Evolutionary conservation across 1,140 invertebrate genomes (phyloP), one percentile per base, ranked within the genome.

Genomic region (Ericerus pela): DNA sequence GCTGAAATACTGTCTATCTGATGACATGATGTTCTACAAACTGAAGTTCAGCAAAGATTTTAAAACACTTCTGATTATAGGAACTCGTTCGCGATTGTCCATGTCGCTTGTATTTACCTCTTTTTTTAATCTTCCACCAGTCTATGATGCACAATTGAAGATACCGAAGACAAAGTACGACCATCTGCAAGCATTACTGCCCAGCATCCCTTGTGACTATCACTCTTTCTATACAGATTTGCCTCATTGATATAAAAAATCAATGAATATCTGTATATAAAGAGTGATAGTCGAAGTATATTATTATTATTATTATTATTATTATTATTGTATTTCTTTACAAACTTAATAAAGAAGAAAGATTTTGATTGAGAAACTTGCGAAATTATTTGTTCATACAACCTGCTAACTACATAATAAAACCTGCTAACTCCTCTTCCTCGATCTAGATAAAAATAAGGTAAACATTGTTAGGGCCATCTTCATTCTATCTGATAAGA

Each of bases 21-120:
- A 60, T 20, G 56, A 16, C 18, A 60, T 64, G n/a, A n/a, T n/a
- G n/a, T 14, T 56, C 12, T 64, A 58, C 54, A 64, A 62, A 41
- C n/a, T 61, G 26, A 30, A 60, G 18, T 61, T 53, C 30, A 20
- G 26, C 43, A 30, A 61, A 16, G 54, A 57, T 18, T 61, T 36
- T 14, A 24, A 33, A 37, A 24, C 53, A 31, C 11, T 58, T 16
- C n/a, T n/a, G n/a, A 16, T 6, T 6, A 16, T 18, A 41, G 20
- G 6, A 4, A 8, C 37, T 8, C 5, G n/a, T 8, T 41, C 37
- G n/a, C 30, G n/a, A 8, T 5, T 18, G 37, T 5, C 37, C 33
- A 43, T 37, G 30, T 8, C 36, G 5, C 2, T 24, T 22, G 16
- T 5, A 20, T 37, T 0, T 26, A 20, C 31, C n/a, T 29, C 27